Evolutionary conservation across 2,888 invertebrate genomes (phyloP).

Genomic region (Cylloceria caligata): DNA sequence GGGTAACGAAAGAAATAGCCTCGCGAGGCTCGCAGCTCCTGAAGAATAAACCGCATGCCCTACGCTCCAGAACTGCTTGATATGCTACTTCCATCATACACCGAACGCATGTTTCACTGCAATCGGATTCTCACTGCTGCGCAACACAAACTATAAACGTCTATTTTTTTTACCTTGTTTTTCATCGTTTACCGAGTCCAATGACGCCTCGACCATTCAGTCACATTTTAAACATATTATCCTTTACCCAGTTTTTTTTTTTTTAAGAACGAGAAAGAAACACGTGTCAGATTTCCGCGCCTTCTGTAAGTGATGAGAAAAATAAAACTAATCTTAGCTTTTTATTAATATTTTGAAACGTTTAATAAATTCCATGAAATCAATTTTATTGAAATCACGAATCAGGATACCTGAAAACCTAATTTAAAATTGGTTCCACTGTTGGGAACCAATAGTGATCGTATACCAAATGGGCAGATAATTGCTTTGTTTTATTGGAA

Average conservation of each 20-base stretch:
- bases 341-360: not conserved
- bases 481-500: too few species aligned
- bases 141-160: conserved; percentile 60
- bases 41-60: conserved; percentile 36
- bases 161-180: conserved; percentile 47
- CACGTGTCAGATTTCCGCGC: not conserved
- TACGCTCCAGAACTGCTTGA: conserved; percentile 7
- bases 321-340: not conserved
- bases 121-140: conserved; percentile 25
- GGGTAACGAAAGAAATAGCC: conserved; percentile 71
- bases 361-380: not conserved
- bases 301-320: conserved; percentile 1
- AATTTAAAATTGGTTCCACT: not conserved
- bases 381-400: too few species aligned
- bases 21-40: conserved; percentile 55
- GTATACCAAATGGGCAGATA: too few species aligned
- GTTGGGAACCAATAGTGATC: too few species aligned
- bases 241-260: conserved; percentile 29
- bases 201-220: conserved; percentile 29
- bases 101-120: conserved; percentile 33
- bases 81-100: conserved; percentile 11
- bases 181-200: conserved; percentile 51
- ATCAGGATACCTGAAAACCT: too few species aligned
- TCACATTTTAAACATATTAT: conserved; percentile 62
- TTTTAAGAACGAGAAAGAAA: conserved; percentile 7